These are phyloP conservation scores for Acholoe squamosa DNA, from an alignment of 2,888 invertebrate species.

Conservation along the genomic window DNA sequence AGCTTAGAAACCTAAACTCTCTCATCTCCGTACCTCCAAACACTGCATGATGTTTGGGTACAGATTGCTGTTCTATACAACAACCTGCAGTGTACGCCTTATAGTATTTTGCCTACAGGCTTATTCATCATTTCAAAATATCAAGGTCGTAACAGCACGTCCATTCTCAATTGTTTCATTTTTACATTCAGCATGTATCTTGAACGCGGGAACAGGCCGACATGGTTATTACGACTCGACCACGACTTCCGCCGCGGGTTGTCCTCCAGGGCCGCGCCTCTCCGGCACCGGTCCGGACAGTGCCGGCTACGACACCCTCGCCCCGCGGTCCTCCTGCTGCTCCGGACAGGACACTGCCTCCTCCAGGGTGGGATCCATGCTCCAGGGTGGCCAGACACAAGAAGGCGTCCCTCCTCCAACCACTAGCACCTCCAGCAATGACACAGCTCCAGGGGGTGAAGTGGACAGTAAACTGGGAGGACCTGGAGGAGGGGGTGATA, in stretches of 20 bases:
- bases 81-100: too few species aligned
- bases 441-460: background rate
- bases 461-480: background rate
- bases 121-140: too few species aligned
- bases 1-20: too few species aligned
- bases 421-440: background rate
- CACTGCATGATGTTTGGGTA: too few species aligned
- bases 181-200: slow-evolving; percentile 86
- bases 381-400: slow-evolving; percentile 21
- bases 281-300: background rate
- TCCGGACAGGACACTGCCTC: background rate
- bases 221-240: slow-evolving; percentile 73
- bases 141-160: too few species aligned
- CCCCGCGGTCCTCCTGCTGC: slow-evolving; percentile 20
- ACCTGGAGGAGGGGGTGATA: background rate
- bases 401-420: background rate
- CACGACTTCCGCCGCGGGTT: background rate
- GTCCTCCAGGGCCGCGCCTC: background rate
- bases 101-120: too few species aligned
- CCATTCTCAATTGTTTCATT: background rate
- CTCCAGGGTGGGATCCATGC: slow-evolving; percentile 19
- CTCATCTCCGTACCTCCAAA: too few species aligned
- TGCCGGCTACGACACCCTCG: background rate
- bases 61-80: too few species aligned
- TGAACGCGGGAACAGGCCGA: slow-evolving; percentile 77